Conservation (phyloP, 1,140 invertebrate genomes). For the Tetragonula clypearis region DNA sequence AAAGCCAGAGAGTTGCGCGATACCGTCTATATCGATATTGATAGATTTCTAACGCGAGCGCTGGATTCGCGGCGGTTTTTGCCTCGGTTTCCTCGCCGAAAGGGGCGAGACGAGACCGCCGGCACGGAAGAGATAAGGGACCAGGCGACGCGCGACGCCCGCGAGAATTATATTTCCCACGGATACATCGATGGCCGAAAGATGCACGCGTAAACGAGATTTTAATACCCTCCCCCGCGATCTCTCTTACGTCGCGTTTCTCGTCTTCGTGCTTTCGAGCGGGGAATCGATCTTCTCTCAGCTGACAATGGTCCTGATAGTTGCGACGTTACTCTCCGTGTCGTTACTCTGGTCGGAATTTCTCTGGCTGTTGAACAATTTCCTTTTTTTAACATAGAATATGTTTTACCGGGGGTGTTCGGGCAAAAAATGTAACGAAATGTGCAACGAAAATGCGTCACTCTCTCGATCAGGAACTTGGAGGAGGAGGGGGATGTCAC, state of each 20-base stretch:
- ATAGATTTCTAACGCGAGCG: conserved; percentile 67
- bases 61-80: conserved; percentile 56
- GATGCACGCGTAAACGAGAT: conserved; percentile 25
- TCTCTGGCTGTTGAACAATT: no score
- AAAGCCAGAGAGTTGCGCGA: conserved; percentile 45
- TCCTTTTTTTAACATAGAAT: no score
- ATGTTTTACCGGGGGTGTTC: no score
- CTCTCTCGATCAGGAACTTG: no score
- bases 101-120: conserved; percentile 49
- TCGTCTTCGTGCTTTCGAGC: no score
- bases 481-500: no score
- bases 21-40: conserved; percentile 56
- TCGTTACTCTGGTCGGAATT: no score
- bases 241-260: neutral
- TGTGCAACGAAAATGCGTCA: no score
- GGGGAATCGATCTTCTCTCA: no score
- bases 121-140: conserved; percentile 65
- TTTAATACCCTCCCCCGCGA: conserved; percentile 34
- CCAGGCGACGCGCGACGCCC: conserved; percentile 27
- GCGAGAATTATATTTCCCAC: conserved; percentile 54
- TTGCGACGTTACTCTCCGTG: no score
- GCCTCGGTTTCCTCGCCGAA: conserved; percentile 37
- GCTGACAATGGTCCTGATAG: no score
- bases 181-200: conserved; percentile 29
- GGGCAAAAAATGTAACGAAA: no score